Base-by-base conservation (phyloP, 1,140 invertebrate genomes). In the Anastatus disparis region DNA sequence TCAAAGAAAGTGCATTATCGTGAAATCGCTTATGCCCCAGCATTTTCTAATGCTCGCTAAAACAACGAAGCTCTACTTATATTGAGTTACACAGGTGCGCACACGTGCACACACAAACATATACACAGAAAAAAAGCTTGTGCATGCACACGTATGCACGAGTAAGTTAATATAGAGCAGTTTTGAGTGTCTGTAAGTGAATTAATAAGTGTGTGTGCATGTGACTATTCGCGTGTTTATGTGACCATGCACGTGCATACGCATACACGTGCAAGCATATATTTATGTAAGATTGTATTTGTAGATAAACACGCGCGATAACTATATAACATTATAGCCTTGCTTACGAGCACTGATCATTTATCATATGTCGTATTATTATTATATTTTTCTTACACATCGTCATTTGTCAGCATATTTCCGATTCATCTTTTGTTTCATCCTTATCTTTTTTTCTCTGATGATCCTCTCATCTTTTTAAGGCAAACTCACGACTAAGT, bases 1-100 rank as follows among this genome's bases (percentile, higher is more conserved):
- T 26, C 29, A n/a, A 63, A 38, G 53, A 24, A 50, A 52, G 20
- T 63, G 7, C 61, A 50, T 48, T 35, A 52, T 20, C 46, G 42
- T 29, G 46, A 35, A 50, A 63, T 52, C 46, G 13, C 29, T 15
- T 15, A 35, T 15, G 27, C 42, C 24, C 10, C 26, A 15, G 24
- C 50, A n/a, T n/a, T n/a, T n/a, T n/a, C n/a, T n/a, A n/a, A n/a
- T 52, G 50, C 4, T 35, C 8, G 24, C 46, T 27, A 52, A 52
- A 52, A 52, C 50, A 52, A 52, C 42, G 3, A 3, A 13, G 6
- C 6, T 35, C 10, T 35, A 35, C 31, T 4, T 35, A 10, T 35
- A 10, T 35, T 4, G 31, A 10, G n/a, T n/a, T n/a, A n/a, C n/a
- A n/a, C n/a, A n/a, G n/a, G n/a, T n/a, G n/a, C n/a, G n/a, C n/a